These are phyloP conservation scores for Dynastes tityus DNA, from an alignment of 2,888 invertebrate genomes.

Conservation along the genomic window DNA sequence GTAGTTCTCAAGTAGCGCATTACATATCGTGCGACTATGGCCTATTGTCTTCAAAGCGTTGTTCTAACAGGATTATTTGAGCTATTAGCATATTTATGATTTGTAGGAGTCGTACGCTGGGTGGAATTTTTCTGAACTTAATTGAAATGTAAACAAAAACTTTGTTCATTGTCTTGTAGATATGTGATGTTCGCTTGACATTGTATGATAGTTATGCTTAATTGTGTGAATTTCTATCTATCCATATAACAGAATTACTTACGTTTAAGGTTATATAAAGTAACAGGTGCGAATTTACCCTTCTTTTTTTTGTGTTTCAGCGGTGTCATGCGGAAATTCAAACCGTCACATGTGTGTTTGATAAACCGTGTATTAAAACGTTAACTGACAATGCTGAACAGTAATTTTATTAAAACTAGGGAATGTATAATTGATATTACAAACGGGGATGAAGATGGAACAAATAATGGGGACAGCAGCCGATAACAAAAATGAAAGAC, in stretches of 20 bases:
- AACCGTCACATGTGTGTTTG: background rate
- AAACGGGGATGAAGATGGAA: too few species aligned
- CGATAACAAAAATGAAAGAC: too few species aligned
- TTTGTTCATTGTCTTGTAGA: background rate
- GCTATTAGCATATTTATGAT: slow-evolving; percentile 28
- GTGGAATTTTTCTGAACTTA: slow-evolving; percentile 5
- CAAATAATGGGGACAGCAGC: too few species aligned
- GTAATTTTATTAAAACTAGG: too few species aligned
- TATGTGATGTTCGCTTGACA: background rate
- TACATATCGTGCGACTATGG: slow-evolving; percentile 15
- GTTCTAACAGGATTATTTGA: slow-evolving; percentile 8
- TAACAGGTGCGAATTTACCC: slow-evolving; percentile 8
- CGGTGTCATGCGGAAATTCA: background rate
- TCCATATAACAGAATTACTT: background rate
- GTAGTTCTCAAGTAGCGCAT: background rate
- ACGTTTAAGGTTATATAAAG: background rate
- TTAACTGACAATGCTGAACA: too few species aligned
- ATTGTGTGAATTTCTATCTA: too few species aligned
- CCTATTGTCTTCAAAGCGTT: slow-evolving; percentile 28
- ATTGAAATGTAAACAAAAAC: background rate
- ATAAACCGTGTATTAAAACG: too few species aligned
- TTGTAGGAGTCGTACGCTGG: background rate
- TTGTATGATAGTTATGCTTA: background rate
- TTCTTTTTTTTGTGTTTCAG: background rate
- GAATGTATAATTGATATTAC: too few species aligned